Evolutionary conservation across 1,140 invertebrate species (phyloP).

Genomic region (Chelonus insularis): DNA sequence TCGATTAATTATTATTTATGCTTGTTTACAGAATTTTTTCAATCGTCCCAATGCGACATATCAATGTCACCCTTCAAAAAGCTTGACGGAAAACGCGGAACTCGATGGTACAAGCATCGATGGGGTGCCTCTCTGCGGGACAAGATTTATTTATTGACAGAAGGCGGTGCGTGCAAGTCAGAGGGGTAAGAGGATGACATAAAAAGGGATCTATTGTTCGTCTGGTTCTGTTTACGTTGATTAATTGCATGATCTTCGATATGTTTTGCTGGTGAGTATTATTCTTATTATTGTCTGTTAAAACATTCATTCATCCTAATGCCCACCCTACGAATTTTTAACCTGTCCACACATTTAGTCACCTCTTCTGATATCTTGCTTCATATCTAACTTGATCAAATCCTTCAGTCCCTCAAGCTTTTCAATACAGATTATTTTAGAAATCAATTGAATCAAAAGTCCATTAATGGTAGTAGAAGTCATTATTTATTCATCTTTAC

Average conservation of each 20-base stretch:
- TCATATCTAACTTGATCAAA: constrained; percentile 5
- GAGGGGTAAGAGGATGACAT: constrained; percentile 32
- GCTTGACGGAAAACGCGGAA: constrained; percentile 7
- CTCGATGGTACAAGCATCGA: not conserved
- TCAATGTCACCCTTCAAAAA: constrained; percentile 6
- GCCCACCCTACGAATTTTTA: constrained; percentile 24
- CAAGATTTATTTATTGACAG: constrained; percentile 52
- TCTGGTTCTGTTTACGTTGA: constrained; percentile 48
- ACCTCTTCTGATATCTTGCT: constrained; percentile 24
- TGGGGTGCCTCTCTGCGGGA: constrained; percentile 37
- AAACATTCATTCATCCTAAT: constrained; percentile 19
- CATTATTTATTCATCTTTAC: not conserved
- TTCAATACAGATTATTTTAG: too few relatives aligned
- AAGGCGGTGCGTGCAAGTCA: constrained; percentile 30
- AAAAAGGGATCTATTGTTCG: constrained; percentile 44
- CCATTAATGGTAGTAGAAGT: not conserved
- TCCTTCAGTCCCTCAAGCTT: too few relatives aligned
- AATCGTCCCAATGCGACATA: not conserved
- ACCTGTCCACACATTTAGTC: constrained; percentile 22
- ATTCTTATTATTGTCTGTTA: constrained; percentile 11
- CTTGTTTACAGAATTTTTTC: constrained; percentile 2
- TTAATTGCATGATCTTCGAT: constrained; percentile 46
- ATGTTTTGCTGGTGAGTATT: constrained; percentile 8
- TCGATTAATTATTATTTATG: constrained; percentile 7
- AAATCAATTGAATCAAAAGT: not conserved